Conservation (phyloP, 2,797 vertebrate genomes). For the Chanos chanos region DNA sequence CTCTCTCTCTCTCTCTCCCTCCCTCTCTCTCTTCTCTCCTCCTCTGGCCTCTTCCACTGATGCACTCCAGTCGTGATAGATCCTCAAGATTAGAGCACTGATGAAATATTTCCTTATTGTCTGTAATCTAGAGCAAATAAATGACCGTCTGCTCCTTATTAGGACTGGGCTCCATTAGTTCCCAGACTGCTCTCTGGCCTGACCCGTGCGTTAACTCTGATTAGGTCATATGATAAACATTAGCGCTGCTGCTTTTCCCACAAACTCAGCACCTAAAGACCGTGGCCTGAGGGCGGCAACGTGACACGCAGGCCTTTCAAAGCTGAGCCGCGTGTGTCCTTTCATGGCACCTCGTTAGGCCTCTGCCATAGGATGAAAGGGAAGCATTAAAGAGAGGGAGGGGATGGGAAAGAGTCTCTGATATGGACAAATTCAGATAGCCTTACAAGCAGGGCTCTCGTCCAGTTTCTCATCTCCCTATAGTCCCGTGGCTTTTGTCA, state of each 20-base stretch:
- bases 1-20: too few relatives aligned
- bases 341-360: constrained; percentile 76
- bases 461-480: constrained; percentile 54
- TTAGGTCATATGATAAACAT: constrained; percentile 91
- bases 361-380: constrained; percentile 67
- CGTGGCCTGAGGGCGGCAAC: constrained; percentile 72
- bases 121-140: constrained; percentile 69
- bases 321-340: constrained; percentile 77
- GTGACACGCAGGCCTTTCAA: constrained; percentile 76
- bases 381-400: constrained; percentile 57
- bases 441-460: constrained; percentile 57
- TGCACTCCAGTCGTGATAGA: constrained; percentile 59
- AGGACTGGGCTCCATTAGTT: constrained; percentile 69
- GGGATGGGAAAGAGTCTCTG: constrained; percentile 50
- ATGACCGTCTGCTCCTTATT: constrained; percentile 73
- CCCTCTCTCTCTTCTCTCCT: constrained; percentile 42
- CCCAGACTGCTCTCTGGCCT: constrained; percentile 77
- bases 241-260: constrained; percentile 80
- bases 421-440: constrained; percentile 63
- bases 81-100: constrained; percentile 65
- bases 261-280: constrained; percentile 76
- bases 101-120: constrained; percentile 79
- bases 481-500: constrained; percentile 70
- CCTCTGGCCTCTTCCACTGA: constrained; percentile 54
- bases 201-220: constrained; percentile 78